Evolutionary conservation across 2,797 vertebrate species (phyloP).

Genomic region (Notamacropus eugenii): DNA sequence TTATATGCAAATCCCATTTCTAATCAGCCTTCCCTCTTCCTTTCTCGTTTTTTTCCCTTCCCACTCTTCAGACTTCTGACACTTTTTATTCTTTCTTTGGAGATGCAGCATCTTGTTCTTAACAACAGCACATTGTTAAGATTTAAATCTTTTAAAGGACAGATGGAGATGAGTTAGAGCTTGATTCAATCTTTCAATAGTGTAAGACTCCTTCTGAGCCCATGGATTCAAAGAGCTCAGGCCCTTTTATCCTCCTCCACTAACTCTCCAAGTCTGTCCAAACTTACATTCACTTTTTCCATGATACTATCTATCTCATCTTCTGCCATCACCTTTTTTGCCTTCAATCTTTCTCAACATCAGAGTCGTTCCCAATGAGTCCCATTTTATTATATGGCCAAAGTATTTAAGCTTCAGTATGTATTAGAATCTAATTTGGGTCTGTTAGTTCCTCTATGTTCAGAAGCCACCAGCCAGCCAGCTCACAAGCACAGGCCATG

Average conservation of each 20-base stretch:
- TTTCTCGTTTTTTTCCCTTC: neutral
- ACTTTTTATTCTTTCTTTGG: neutral
- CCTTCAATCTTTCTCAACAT: neutral
- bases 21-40: neutral
- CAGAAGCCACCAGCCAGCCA: neutral
- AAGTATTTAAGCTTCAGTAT: neutral
- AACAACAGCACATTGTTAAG: neutral
- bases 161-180: neutral
- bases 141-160: neutral
- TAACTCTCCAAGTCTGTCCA: neutral
- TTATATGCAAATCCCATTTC: neutral
- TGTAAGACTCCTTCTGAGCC: neutral
- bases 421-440: neutral
- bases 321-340: neutral
- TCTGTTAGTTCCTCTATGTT: neutral
- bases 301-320: neutral
- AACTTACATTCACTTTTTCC: neutral
- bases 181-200: neutral
- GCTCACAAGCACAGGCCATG: neutral
- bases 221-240: neutral
- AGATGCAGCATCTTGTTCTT: neutral
- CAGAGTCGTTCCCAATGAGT: neutral
- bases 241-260: neutral
- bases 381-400: neutral
- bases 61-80: neutral